These are phyloP conservation scores for Aricia agestis DNA, from an alignment of 1,140 invertebrate genomes.

Conservation along the genomic window DNA sequence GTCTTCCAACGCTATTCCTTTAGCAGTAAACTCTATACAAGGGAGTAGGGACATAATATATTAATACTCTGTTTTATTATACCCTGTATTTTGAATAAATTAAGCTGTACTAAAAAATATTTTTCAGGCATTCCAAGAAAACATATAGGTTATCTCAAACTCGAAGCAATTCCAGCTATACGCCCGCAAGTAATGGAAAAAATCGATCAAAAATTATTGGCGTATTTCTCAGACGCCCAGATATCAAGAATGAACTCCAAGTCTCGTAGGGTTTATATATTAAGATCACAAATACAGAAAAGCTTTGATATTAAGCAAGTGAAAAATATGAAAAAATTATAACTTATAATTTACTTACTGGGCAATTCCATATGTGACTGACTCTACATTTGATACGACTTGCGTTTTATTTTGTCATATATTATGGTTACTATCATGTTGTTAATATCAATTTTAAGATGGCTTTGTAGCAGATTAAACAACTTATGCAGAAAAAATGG, in stretches of 20 bases:
- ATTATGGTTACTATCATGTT: too few relatives aligned
- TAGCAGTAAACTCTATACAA: too few relatives aligned
- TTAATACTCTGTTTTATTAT: too few relatives aligned
- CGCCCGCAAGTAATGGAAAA: constrained; percentile 47
- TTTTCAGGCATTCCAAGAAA: constrained; percentile 4
- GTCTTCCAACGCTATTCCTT: too few relatives aligned
- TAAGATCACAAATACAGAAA: constrained; percentile 53
- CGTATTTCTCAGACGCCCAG: constrained; percentile 60
- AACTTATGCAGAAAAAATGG: too few relatives aligned
- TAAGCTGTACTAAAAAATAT: neutral
- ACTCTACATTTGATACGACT: too few relatives aligned
- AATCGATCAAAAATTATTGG: constrained; percentile 50
- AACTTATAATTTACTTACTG: constrained; percentile 16
- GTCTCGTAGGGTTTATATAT: constrained; percentile 55
- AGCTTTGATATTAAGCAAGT: constrained; percentile 56
- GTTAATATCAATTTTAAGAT: too few relatives aligned
- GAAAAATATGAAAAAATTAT: constrained; percentile 27
- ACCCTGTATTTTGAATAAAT: too few relatives aligned
- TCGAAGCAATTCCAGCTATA: constrained; percentile 60
- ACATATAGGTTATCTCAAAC: constrained; percentile 29
- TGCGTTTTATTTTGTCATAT: too few relatives aligned
- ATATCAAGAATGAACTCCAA: constrained; percentile 55
- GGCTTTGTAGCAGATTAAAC: too few relatives aligned
- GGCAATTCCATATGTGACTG: too few relatives aligned
- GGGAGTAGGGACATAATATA: too few relatives aligned